These are phyloP conservation scores for Cephus pulcher DNA, from an alignment of 2,888 invertebrate species.

Conservation along the genomic window DNA sequence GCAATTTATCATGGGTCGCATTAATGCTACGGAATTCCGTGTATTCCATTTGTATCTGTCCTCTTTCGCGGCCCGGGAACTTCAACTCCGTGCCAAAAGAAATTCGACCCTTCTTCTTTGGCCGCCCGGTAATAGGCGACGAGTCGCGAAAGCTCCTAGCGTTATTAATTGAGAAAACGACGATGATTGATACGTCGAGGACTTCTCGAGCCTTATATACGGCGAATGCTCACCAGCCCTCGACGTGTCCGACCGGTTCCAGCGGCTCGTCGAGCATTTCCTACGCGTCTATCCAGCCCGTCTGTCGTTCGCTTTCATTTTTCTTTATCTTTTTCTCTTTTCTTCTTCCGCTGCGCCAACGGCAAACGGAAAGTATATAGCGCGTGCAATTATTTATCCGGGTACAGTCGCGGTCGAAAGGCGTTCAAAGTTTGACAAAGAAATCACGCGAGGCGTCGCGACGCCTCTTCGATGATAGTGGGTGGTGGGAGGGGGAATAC, in stretches of 20 bases:
- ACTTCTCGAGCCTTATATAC: background rate
- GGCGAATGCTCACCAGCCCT: background rate
- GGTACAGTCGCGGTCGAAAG: background rate
- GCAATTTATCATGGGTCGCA: conserved; percentile 59
- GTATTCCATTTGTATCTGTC: conserved; percentile 63
- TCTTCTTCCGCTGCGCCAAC: background rate
- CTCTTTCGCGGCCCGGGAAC: conserved; percentile 37
- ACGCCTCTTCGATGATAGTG: background rate
- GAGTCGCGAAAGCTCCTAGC: conserved; percentile 4
- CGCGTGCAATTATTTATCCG: background rate
- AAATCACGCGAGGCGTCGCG: background rate
- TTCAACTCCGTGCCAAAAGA: conserved; percentile 3
- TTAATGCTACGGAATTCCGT: conserved; percentile 58
- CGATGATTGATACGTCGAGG: background rate
- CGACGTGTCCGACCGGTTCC: background rate
- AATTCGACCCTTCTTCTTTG: conserved; percentile 5
- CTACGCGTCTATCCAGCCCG: background rate
- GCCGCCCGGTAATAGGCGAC: conserved; percentile 4
- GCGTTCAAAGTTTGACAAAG: background rate
- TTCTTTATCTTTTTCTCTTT: background rate
- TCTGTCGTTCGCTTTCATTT: background rate
- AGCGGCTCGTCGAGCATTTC: background rate
- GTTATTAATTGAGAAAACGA: conserved; percentile 2
- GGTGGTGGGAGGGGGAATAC: background rate
- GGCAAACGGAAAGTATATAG: background rate